These are phyloP conservation scores for Drosophila orosa DNA, from an alignment of 1,140 invertebrate genomes.

Conservation along the genomic window DNA sequence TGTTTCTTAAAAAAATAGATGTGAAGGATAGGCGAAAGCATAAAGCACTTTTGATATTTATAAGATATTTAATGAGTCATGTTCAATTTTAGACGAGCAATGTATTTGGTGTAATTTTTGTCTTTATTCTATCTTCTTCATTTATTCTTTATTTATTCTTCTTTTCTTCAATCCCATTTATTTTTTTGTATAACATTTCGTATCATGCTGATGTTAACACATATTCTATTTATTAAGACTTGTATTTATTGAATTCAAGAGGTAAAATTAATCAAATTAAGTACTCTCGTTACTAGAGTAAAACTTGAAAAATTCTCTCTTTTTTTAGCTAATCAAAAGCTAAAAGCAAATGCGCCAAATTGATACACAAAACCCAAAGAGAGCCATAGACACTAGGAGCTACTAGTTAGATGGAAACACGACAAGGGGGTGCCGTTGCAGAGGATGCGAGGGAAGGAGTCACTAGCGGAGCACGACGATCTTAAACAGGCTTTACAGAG, in stretches of 20 bases:
- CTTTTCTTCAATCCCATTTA: too few species aligned
- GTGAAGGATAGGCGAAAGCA: too few species aligned
- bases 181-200: too few species aligned
- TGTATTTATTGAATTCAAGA: background rate
- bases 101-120: too few species aligned
- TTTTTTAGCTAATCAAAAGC: conserved; percentile 45
- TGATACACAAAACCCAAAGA: conserved; percentile 42
- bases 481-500: conserved; percentile 36
- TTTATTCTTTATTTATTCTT: too few species aligned
- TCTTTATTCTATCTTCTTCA: too few species aligned
- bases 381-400: conserved; percentile 18
- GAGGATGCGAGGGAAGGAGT: conserved; percentile 13
- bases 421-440: background rate
- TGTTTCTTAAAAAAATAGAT: too few species aligned
- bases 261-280: background rate
- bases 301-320: background rate
- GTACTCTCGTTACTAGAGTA: background rate
- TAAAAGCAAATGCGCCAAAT: conserved; percentile 71
- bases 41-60: too few species aligned
- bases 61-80: too few species aligned
- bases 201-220: too few species aligned
- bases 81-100: too few species aligned
- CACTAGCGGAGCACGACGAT: conserved; percentile 30
- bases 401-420: conserved; percentile 13
- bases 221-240: too few species aligned